Base-by-base conservation (phyloP, 1,140 invertebrate species). In the Achatina immaculata region DNA sequence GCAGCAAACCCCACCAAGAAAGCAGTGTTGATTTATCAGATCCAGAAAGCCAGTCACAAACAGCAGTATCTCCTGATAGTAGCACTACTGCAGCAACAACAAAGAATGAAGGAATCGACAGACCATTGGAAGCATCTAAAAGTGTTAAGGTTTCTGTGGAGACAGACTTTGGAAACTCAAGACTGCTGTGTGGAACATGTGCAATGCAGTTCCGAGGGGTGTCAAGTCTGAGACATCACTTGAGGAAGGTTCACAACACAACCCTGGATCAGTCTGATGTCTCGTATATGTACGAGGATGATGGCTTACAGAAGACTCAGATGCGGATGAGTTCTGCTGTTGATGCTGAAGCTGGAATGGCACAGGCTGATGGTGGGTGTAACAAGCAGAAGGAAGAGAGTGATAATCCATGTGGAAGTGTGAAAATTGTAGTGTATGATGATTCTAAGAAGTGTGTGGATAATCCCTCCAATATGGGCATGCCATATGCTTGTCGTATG, bases 161-260 rank as follows among this genome's bases (percentile, higher is more conserved):
- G 16, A 45, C 73, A 51, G 73, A 75, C 11, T 40, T 51, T 24
- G 43, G 28, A 45, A 40, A 43, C 75, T 77, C 75, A 28, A 4
- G 40, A 21, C 38, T 77, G 58, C 40, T 68, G 6, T 78, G 77
- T 78, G 77, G 66, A 14, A 78, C 77, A 38, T 78, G 77, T 48
- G 65, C 42, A 4, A 69, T 78, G 77, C 77, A 68, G n/a, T 78
- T 78, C 28, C 11, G 66, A 24, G 19, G n/a, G 1, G 21, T 78
- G 4, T 43, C 38, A 40, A 78, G 65, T 34, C 77, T 78, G 3
- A n/a, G 77, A 34, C 16, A 48, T 6, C 77, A 78, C 48, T 28
- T 78, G 34, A 21, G 31, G 3, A 45, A 48, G 24, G 77, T 78
- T 0, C 77, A 78, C 77, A 78, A 78, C 24, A 78, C 58, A 21